Conservation (phyloP, 2,113 vertebrate species). For the Balaeniceps rex region DNA sequence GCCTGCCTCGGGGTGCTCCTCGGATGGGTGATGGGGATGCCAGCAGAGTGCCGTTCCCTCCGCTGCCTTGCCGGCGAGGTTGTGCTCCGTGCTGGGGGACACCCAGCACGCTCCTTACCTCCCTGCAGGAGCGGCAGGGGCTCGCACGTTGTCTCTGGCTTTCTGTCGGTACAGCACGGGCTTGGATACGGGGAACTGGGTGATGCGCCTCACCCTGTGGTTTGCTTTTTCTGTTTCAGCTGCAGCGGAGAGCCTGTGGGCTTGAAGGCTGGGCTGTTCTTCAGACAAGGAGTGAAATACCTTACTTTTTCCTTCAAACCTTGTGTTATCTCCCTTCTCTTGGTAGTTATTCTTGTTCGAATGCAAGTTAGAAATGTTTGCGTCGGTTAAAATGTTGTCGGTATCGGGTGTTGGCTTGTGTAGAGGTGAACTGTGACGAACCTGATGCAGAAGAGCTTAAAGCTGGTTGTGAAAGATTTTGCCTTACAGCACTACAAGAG, state of each 20-base stretch:
- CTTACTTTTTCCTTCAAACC: not conserved
- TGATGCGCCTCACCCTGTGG: not conserved
- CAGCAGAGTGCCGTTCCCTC: not conserved
- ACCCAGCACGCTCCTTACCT: accelerated
- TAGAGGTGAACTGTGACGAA: not conserved
- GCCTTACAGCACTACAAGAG: not conserved
- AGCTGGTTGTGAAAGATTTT: not conserved
- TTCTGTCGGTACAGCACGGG: accelerated
- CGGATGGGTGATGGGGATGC: accelerated
- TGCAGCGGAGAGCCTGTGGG: not conserved
- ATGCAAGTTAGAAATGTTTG: not conserved
- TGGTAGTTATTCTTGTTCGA: not conserved
- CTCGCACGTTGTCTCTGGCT: not conserved
- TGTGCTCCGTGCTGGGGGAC: not conserved
- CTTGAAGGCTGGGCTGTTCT: not conserved
- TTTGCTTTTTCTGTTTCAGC: not conserved
- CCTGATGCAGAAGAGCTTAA: not conserved
- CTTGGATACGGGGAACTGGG: not conserved
- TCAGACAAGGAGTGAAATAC: not conserved
- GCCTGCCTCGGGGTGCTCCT: not conserved
- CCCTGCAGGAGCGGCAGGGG: not conserved
- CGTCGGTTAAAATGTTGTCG: not conserved
- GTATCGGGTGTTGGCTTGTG: not conserved
- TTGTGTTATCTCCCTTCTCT: not conserved
- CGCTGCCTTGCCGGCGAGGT: not conserved